phyloP scores from a whole-genome alignment of 2,113 vertebrate species.

The Centropus bengalensis region DNA sequence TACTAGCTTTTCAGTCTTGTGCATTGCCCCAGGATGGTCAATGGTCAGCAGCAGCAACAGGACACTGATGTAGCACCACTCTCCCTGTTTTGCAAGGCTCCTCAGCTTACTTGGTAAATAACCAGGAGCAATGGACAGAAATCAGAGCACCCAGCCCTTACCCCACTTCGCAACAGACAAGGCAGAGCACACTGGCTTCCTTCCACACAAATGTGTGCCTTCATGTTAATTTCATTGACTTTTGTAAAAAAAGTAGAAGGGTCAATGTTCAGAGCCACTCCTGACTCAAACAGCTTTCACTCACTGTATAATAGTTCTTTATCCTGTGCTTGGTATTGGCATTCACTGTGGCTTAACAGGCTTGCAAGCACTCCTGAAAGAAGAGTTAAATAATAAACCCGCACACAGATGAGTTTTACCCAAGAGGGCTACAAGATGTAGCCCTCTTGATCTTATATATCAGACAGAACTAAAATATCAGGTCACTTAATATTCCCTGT shows the following conservation, averaged over 20 bases:
- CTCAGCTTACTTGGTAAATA: neutral
- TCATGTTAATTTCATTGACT: neutral
- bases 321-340: neutral
- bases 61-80: neutral
- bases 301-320: neutral
- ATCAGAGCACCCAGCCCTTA: neutral
- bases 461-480: neutral
- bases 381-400: neutral
- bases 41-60: neutral
- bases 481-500: neutral
- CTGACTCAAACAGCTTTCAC: neutral
- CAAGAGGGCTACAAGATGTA: neutral
- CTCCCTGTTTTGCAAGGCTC: neutral
- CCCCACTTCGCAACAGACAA: neutral
- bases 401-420: neutral
- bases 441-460: neutral
- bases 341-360: neutral
- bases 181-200: neutral
- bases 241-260: neutral
- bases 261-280: neutral
- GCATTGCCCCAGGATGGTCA: neutral
- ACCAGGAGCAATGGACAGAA: neutral
- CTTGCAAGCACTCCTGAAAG: neutral
- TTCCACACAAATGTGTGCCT: neutral
- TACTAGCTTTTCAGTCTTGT: neutral